Base-by-base conservation (phyloP, 2,888 invertebrate genomes). In the Neoitamus cyanurus region DNA sequence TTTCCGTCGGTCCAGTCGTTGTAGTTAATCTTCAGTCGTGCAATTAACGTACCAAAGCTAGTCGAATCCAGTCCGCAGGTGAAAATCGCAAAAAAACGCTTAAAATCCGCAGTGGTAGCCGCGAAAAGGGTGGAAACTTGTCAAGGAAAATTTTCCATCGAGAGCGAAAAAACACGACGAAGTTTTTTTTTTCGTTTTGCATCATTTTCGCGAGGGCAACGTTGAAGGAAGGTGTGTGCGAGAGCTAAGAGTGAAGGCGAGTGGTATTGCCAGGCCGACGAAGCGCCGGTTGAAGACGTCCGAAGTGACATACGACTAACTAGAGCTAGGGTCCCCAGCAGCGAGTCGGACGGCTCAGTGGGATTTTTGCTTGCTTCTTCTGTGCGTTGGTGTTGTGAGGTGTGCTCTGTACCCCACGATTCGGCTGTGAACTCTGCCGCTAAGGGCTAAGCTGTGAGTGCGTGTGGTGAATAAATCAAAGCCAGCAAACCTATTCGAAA, bases 121-220 rank as follows among this genome's bases (percentile, higher is more conserved):
- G 13, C 37, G n/a, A 77, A 77, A 46, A 77, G 77, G 77, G 77
- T 77, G 77, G 77, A 77, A 58, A 77, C 77, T 77, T 42, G 77
- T n/a, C 46, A 3, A 58, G 7, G 58, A 58, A 58, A 46, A 77
- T 77, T 77, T 77, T 77, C 77, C 58, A 58, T 58, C 58, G 7
- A 58, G 58, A 11, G 7, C 20, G 9, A 77, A 37, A 73, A 77
- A 77, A 77, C 77, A 77, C 37, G 42, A 46, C 37, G 42, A 46
- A 77, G 58, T 58, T 25, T 58, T 58, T 20, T 48, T 48, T 58
- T 20, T 20, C 58, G 42, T 42, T 58, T 58, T 58, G 58, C 6
- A 58, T 73, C 15, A 73, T 73, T 73, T 58, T 58, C 34, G 73
- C 73, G 13, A 73, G 36, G 73, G 31, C 13, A 31, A n/a, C 4